These are phyloP conservation scores for Acrocephalus arundinaceus DNA, from an alignment of 2,113 vertebrate species.

Conservation along the genomic window DNA sequence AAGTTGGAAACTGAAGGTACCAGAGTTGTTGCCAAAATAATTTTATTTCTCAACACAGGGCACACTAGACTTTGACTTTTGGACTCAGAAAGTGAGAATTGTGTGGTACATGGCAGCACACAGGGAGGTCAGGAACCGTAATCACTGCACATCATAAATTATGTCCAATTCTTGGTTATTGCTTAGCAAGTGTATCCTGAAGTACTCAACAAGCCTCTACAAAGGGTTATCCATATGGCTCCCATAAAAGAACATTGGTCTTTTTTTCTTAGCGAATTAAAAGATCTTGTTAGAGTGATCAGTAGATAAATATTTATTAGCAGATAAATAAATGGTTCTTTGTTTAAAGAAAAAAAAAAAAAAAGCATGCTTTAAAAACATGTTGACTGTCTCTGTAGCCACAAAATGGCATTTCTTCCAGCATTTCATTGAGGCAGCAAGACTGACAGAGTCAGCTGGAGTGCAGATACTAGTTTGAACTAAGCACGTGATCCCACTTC, in stretches of 20 bases:
- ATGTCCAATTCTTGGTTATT: background rate
- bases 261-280: background rate
- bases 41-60: background rate
- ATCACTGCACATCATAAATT: background rate
- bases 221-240: background rate
- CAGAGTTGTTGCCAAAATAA: background rate
- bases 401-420: background rate
- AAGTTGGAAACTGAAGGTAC: background rate
- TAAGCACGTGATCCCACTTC: background rate
- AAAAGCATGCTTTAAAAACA: background rate
- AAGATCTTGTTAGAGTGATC: background rate
- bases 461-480: background rate
- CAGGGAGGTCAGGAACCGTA: background rate
- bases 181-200: background rate
- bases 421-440: background rate
- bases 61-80: background rate
- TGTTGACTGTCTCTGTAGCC: background rate
- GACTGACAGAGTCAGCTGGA: slow-evolving; percentile 24
- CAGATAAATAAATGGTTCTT: background rate
- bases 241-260: background rate
- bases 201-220: background rate
- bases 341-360: background rate
- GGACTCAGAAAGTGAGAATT: background rate
- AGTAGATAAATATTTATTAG: slow-evolving; percentile 5
- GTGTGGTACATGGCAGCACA: background rate